Conservation (phyloP, 2,888 invertebrate species). For the Melanostoma scalare region DNA sequence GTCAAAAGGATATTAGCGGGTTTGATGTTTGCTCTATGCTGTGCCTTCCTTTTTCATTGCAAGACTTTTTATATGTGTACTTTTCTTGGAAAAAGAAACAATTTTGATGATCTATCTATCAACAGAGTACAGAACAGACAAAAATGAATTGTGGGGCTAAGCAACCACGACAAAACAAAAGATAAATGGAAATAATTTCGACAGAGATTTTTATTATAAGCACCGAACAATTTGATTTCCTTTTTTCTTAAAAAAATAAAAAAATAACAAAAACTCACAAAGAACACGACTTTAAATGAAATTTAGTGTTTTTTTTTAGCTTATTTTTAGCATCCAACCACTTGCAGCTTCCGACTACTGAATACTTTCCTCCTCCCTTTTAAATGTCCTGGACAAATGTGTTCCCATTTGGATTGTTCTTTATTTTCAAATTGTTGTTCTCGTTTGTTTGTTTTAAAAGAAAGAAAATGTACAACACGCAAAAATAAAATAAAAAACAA, state of each 20-base stretch:
- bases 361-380: conserved; percentile 1
- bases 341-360: conserved; percentile 42
- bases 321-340: conserved; percentile 42
- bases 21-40: conserved; percentile 59
- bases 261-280: conserved; percentile 28
- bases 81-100: conserved; percentile 32
- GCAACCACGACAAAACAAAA: conserved; percentile 50
- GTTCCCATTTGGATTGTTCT: conserved; percentile 49
- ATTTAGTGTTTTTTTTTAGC: conserved; percentile 61
- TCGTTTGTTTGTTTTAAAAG: conserved; percentile 51
- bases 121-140: not conserved
- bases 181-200: conserved; percentile 71
- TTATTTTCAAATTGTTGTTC: not conserved
- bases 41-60: conserved; percentile 19
- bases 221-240: conserved; percentile 44
- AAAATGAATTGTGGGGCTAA: conserved; percentile 26
- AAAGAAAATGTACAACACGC: conserved; percentile 46
- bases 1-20: conserved; percentile 69
- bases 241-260: conserved; percentile 13
- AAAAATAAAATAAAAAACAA: conserved; percentile 21
- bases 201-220: conserved; percentile 66
- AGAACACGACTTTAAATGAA: conserved; percentile 65
- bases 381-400: conserved; percentile 66
- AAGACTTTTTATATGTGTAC: not conserved
- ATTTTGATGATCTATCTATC: conserved; percentile 57